Conservation (phyloP, 2,113 vertebrate genomes). For the western clawed frog (Xenopus tropicalis) region DNA sequence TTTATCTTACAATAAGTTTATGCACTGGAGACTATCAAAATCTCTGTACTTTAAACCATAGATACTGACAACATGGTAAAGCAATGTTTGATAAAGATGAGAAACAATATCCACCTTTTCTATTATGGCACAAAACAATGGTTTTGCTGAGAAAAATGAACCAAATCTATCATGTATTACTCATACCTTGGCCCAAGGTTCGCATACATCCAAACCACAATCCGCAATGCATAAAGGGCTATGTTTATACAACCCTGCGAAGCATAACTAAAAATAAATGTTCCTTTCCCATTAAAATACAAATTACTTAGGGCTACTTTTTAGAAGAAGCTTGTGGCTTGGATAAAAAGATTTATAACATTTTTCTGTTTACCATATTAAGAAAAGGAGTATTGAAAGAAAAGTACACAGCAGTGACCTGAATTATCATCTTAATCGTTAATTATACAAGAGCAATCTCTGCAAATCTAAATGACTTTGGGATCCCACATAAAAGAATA, state of each 20-base stretch:
- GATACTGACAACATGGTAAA: conserved; percentile 53
- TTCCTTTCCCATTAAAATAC: conserved; percentile 63
- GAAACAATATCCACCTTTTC: conserved; percentile 56
- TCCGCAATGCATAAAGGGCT: conserved; percentile 64
- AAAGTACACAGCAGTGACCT: conserved; percentile 44
- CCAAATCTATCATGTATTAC: conserved; percentile 71
- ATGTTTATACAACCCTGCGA: conserved; percentile 68
- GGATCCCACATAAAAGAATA: background rate
- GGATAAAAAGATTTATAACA: conserved; percentile 59
- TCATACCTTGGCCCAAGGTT: conserved; percentile 73
- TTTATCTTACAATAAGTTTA: conserved; percentile 29
- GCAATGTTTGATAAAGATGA: conserved; percentile 50
- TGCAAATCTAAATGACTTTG: background rate
- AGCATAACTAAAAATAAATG: conserved; percentile 68
- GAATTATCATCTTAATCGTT: conserved; percentile 13
- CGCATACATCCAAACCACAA: conserved; percentile 70
- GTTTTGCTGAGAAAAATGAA: conserved; percentile 72
- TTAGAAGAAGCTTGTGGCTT: conserved; percentile 55
- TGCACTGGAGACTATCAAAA: conserved; percentile 27
- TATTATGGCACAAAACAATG: conserved; percentile 71
- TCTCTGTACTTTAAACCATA: conserved; percentile 17
- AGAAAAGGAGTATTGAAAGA: conserved; percentile 47
- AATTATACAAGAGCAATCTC: background rate
- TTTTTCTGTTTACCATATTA: conserved; percentile 51
- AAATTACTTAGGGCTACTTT: conserved; percentile 60